These are phyloP conservation scores for Neelides sp. DNA, from an alignment of 1,140 invertebrate species.

Conservation along the genomic window DNA sequence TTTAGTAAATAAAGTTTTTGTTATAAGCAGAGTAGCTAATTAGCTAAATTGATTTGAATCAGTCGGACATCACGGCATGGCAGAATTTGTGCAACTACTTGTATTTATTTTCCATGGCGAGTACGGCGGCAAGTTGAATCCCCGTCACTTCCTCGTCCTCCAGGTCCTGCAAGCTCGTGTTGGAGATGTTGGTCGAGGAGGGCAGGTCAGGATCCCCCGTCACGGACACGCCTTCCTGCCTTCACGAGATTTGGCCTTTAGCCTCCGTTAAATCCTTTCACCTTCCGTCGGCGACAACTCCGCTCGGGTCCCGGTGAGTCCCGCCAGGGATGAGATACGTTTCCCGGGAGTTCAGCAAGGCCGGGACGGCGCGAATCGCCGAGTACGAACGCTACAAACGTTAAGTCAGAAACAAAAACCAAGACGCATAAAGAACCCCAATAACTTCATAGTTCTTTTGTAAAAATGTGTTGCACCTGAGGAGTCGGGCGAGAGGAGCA, in stretches of 20 bases:
- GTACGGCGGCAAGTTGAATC: conserved; percentile 48
- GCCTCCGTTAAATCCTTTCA: too few species aligned
- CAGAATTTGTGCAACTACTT: too few species aligned
- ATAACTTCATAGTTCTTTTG: background rate
- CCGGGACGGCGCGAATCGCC: background rate
- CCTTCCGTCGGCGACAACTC: conserved; percentile 14
- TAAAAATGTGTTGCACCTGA: background rate
- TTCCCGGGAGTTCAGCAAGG: background rate
- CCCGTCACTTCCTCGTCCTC: conserved; percentile 51
- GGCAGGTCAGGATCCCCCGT: too few species aligned
- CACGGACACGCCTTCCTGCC: too few species aligned
- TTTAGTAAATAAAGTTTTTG: too few species aligned
- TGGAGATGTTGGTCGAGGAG: conserved; percentile 51
- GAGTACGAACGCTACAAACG: background rate
- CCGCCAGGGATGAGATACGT: conserved; percentile 1
- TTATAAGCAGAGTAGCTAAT: too few species aligned
- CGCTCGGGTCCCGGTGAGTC: conserved; percentile 9
- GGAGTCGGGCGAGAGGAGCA: background rate
- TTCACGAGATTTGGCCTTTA: too few species aligned
- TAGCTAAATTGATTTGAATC: too few species aligned
- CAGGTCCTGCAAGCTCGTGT: conserved; percentile 55
- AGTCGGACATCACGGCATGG: too few species aligned
- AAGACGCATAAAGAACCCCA: background rate
- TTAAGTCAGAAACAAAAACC: background rate
- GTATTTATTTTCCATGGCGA: too few species aligned